A percentile compares a stretch with the other conserved stretches of the same genome.
Conservation (phyloP, 2,113 vertebrate genomes). For the Xyrauchen texanus region DNA sequence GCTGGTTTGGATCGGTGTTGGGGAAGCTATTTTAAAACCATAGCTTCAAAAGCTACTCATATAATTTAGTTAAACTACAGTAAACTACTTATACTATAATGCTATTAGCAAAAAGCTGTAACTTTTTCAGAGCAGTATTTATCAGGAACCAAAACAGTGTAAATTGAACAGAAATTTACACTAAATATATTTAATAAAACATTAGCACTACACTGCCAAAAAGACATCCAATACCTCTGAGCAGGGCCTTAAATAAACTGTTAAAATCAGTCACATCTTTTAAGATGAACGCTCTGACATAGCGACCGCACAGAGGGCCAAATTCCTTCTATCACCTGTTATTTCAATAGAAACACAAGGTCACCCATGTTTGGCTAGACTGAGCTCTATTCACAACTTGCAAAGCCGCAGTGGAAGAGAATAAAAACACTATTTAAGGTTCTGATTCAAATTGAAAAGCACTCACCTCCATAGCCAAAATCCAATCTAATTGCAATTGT, state of each 20-base stretch:
- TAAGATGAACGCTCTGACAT: background rate
- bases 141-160: too few species aligned
- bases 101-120: too few species aligned
- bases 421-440: slow-evolving; percentile 66
- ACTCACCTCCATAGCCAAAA: slow-evolving; percentile 69
- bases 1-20: background rate
- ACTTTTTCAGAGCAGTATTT: too few species aligned
- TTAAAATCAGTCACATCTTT: background rate
- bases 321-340: slow-evolving; percentile 32
- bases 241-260: too few species aligned
- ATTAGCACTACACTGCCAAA: too few species aligned
- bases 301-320: slow-evolving; percentile 35
- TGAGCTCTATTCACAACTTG: slow-evolving; percentile 30
- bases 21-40: too few species aligned
- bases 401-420: slow-evolving; percentile 43
- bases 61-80: too few species aligned
- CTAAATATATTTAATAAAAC: too few species aligned
- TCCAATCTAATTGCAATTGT: slow-evolving; percentile 75
- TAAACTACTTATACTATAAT: too few species aligned
- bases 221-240: too few species aligned
- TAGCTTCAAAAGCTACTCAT: too few species aligned
- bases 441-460: slow-evolving; percentile 68
- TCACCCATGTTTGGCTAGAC: slow-evolving; percentile 23
- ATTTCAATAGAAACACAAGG: slow-evolving; percentile 47
- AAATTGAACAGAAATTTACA: too few species aligned